Conservation (phyloP, 1,140 invertebrate genomes). For the Cryptotermes secundus region DNA sequence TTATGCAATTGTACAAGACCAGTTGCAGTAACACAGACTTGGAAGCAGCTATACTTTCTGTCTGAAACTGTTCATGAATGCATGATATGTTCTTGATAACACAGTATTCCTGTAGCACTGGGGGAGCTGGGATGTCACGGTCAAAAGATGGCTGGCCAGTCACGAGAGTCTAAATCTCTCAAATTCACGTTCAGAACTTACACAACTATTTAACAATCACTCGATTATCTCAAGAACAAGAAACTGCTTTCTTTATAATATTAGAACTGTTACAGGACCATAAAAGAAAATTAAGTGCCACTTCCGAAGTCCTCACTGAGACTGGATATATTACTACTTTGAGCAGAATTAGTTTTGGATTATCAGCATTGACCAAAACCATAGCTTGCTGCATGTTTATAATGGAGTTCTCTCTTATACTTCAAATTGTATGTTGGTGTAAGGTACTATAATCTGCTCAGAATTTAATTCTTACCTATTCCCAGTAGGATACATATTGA, state of each 20-base stretch:
- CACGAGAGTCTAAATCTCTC: not conserved
- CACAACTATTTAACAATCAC: constrained; percentile 12
- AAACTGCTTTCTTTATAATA: not conserved
- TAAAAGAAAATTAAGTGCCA: not conserved
- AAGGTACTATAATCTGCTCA: not conserved
- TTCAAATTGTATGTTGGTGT: not conserved
- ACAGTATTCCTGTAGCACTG: not conserved
- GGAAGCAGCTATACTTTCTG: not conserved
- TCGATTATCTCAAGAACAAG: not conserved
- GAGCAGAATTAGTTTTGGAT: not conserved
- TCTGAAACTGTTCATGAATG: too few relatives aligned
- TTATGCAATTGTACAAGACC: not conserved
- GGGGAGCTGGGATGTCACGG: not conserved
- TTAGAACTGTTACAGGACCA: not conserved
- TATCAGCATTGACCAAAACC: not conserved
- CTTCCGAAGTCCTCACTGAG: not conserved
- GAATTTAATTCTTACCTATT: not conserved
- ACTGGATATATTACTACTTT: not conserved
- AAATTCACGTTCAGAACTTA: constrained; percentile 1
- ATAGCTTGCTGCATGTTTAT: constrained; percentile 2
- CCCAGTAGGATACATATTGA: not conserved
- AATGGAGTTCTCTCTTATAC: not conserved
- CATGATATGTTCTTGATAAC: not conserved
- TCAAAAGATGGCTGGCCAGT: not conserved
- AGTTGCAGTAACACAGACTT: not conserved